Base-by-base conservation (phyloP, 2,888 invertebrate species). In the Campoplex capitator region DNA sequence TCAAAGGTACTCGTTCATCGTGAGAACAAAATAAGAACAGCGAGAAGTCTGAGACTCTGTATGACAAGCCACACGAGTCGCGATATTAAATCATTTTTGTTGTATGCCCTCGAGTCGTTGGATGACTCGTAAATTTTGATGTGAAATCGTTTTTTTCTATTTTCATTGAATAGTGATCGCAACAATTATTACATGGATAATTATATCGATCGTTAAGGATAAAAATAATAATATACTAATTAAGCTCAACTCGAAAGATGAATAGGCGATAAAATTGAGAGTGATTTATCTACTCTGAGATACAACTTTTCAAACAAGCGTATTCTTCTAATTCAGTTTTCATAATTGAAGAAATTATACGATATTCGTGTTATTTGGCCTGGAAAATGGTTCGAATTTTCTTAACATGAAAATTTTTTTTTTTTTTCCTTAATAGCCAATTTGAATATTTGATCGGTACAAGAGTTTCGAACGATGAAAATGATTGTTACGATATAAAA, bases 1-100 rank as follows among this genome's bases (percentile, higher is more conserved):
- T 8, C 23, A 67, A 51, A n/a, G 54, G 18, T n/a, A n/a, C 3
- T 54, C 18, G 11, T 80, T 48, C 18, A 65, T 62, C 73, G 51
- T 71, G 42, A 54, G 76, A 70, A 58, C 45, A 35, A 68, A 78
- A 42, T 70, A 6, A 28, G 32, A 54, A 68, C 45, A 11, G 4
- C n/a, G 38, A 32, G 23, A 56, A 56, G 38, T 38, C 38, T 13
- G 62, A 32, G 16, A 42, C 9, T 58, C 42, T 56, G 35, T 32
- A 9, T 51, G 56, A n/a, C 56, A 38, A 74, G 7, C 38, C 23
- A 38, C 38, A 18, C 56, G 28, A 16, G n/a, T 4, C 4, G 11
- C 18, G 48, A 62, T 35, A 48, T 28, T 18, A 9, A 16, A 73
- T 42, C 65, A 16, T 16, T 45, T 56, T 65, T 42, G 16, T 32